A percentile compares a stretch with the other conserved stretches of the same genome.
Evolutionary conservation across 2,888 invertebrate genomes (phyloP).

Genomic region (Oscheius sp.): DNA sequence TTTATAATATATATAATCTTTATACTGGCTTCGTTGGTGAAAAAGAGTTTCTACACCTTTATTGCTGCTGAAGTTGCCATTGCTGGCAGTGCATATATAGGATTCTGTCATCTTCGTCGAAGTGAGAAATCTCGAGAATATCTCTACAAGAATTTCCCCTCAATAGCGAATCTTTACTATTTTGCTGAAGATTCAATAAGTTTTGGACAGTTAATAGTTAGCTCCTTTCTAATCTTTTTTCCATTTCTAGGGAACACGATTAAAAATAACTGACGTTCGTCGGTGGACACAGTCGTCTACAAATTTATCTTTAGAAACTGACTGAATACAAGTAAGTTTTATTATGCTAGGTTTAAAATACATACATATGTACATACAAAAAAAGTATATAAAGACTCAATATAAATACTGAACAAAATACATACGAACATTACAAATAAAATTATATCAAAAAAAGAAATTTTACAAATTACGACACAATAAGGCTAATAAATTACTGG

Average conservation of each 20-base stretch:
- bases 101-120: slow-evolving; percentile 33
- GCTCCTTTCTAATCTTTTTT: background rate
- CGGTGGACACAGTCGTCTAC: slow-evolving; percentile 43
- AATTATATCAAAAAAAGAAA: too few species aligned
- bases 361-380: too few species aligned
- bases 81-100: slow-evolving; percentile 7
- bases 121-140: slow-evolving; percentile 47
- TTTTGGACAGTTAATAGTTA: slow-evolving; percentile 50
- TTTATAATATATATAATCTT: background rate
- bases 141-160: slow-evolving; percentile 47
- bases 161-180: slow-evolving; percentile 44
- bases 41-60: slow-evolving; percentile 44
- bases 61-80: slow-evolving; percentile 43
- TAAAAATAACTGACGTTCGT: slow-evolving; percentile 46
- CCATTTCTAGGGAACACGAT: slow-evolving; percentile 47
- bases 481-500: too few species aligned
- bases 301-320: slow-evolving; percentile 41
- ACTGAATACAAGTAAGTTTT: too few species aligned
- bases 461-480: too few species aligned
- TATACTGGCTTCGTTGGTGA: slow-evolving; percentile 43
- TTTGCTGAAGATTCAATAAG: slow-evolving; percentile 55
- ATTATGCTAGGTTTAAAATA: too few species aligned
- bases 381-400: too few species aligned
- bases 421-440: too few species aligned
- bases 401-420: too few species aligned